These are phyloP conservation scores for Phaethornis superciliosus DNA, from an alignment of 2,113 vertebrate genomes.

Conservation along the genomic window DNA sequence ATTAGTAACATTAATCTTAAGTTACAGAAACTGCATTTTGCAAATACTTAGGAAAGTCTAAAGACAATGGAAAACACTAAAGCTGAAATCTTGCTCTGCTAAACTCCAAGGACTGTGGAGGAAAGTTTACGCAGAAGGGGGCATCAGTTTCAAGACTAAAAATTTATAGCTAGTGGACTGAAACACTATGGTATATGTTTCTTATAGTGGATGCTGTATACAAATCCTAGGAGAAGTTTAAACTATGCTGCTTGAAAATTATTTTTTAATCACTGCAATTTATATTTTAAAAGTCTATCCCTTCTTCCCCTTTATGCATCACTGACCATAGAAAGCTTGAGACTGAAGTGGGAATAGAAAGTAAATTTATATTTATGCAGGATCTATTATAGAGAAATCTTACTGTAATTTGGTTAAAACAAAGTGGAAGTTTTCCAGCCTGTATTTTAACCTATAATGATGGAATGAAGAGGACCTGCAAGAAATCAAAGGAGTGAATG, in stretches of 20 bases:
- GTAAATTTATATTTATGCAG: background rate
- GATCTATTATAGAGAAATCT: background rate
- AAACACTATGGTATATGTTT: background rate
- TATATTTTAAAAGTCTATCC: background rate
- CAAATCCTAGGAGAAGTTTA: background rate
- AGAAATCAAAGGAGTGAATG: background rate
- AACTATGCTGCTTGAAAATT: background rate
- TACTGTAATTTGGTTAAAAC: background rate
- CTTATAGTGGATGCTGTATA: background rate
- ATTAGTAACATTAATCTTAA: background rate
- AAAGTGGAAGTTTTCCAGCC: background rate
- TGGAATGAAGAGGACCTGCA: background rate
- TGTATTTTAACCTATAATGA: background rate
- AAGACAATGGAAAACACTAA: background rate
- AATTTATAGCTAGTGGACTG: background rate
- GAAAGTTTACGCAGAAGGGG: background rate
- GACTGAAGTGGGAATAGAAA: background rate
- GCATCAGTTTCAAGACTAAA: background rate
- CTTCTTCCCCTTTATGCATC: background rate
- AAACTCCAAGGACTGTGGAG: background rate
- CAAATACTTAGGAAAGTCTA: background rate
- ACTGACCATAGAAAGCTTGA: background rate
- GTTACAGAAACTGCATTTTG: background rate
- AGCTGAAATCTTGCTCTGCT: background rate
- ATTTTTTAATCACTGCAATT: background rate